Evolutionary conservation across 1,140 invertebrate genomes (phyloP).

Genomic region (Chironomus tepperi): DNA sequence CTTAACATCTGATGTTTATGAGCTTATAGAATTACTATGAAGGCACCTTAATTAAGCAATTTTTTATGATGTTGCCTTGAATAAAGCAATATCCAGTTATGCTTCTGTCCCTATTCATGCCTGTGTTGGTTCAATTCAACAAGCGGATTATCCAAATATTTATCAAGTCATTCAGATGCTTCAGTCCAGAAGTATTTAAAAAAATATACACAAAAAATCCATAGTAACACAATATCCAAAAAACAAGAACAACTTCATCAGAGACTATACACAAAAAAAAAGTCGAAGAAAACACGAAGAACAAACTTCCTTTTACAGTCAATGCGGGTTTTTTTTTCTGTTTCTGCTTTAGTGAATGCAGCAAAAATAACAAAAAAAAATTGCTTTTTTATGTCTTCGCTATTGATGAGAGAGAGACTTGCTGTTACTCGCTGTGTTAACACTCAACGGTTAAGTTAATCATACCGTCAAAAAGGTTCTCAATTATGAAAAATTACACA

Average conservation of each 20-base stretch:
- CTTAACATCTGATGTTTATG: no score
- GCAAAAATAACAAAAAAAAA: no score
- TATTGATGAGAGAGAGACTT: not conserved
- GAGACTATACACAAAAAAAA: not conserved
- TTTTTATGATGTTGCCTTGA: no score
- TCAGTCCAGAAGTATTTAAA: not conserved
- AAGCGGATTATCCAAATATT: no score
- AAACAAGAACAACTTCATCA: not conserved
- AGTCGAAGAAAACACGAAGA: not conserved
- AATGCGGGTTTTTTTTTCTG: not conserved
- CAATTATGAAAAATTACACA: conserved; percentile 10
- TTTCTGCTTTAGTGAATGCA: not conserved
- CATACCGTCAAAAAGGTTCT: not conserved
- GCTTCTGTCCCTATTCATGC: no score
- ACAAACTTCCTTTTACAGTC: not conserved
- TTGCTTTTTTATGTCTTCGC: not conserved
- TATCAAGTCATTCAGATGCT: no score
- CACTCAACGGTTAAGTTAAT: not conserved
- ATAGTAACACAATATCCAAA: not conserved
- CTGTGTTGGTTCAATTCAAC: no score
- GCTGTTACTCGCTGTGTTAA: not conserved
- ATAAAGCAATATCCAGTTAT: no score
- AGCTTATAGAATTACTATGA: no score
- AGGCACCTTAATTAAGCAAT: no score
- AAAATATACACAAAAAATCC: not conserved